These are phyloP conservation scores for Trimorus sp. DNA, from an alignment of 2,888 invertebrate genomes.

Conservation along the genomic window DNA sequence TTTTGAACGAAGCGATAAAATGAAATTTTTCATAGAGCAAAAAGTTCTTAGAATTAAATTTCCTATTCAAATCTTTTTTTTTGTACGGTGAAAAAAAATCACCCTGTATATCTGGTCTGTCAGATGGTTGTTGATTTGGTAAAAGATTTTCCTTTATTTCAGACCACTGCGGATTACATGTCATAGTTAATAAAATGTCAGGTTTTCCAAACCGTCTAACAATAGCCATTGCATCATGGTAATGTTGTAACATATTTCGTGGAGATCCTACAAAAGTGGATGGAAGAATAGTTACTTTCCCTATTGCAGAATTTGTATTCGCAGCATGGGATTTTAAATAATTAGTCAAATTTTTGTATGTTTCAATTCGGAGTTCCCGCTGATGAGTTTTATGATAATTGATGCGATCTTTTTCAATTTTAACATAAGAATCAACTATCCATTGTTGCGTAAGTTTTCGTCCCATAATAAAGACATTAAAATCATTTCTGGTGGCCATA, in stretches of 20 bases:
- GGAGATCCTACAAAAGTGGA: slow-evolving; percentile 25
- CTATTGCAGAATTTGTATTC: neutral
- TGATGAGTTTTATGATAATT: too few relatives aligned
- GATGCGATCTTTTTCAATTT: too few relatives aligned
- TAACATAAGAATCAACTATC: too few relatives aligned
- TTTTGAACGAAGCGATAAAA: too few relatives aligned
- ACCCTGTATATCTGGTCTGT: slow-evolving; percentile 33
- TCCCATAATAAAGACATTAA: too few relatives aligned
- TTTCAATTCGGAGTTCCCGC: too few relatives aligned
- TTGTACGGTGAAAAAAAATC: too few relatives aligned
- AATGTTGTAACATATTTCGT: slow-evolving; percentile 32
- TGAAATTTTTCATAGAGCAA: too few relatives aligned
- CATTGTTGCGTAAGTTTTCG: too few relatives aligned
- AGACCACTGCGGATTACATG: slow-evolving; percentile 14
- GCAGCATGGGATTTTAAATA: slow-evolving; percentile 11
- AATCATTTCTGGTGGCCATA: too few relatives aligned
- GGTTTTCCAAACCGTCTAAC: slow-evolving; percentile 13
- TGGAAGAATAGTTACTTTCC: slow-evolving; percentile 21
- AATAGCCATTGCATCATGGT: slow-evolving; percentile 37
- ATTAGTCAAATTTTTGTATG: slow-evolving; percentile 19
- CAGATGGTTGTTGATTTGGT: slow-evolving; percentile 14
- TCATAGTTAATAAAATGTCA: slow-evolving; percentile 17
- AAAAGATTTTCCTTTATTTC: slow-evolving; percentile 26
- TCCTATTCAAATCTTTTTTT: too few relatives aligned
- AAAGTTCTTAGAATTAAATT: too few relatives aligned